These are phyloP conservation scores for Loxodonta africana DNA, from an alignment of 2,113 vertebrate genomes.

Conservation along the genomic window DNA sequence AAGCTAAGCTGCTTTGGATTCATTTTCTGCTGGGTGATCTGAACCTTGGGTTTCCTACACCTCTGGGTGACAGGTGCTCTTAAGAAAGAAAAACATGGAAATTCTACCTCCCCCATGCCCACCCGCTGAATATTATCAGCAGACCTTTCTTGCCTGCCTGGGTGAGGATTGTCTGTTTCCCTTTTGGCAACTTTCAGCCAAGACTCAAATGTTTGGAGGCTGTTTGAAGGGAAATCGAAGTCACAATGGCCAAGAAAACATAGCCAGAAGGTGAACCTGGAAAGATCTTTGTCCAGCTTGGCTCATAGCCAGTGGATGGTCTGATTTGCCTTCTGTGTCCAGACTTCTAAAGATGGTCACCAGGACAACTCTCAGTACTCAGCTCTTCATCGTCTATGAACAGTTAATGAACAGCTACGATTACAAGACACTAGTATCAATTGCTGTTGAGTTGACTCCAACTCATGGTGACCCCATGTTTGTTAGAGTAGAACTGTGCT, in stretches of 20 bases:
- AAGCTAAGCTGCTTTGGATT: not conserved
- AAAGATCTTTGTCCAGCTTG: not conserved
- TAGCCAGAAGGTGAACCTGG: not conserved
- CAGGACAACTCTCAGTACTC: not conserved
- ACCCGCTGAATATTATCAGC: not conserved
- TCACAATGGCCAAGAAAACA: slow-evolving; percentile 14
- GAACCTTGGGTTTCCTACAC: not conserved
- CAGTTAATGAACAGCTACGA: not conserved
- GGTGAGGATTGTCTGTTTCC: slow-evolving; percentile 35
- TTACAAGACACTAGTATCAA: not conserved
- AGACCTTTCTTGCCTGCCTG: not conserved
- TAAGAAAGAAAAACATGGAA: not conserved
- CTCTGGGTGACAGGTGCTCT: not conserved
- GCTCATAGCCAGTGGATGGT: not conserved
- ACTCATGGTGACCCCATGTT: not conserved
- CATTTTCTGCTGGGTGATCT: not conserved
- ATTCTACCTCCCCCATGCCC: not conserved
- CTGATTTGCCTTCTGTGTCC: not conserved
- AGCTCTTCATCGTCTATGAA: not conserved
- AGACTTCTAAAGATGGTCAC: not conserved
- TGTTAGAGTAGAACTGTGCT: not conserved
- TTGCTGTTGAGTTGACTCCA: not conserved
- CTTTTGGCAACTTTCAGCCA: slow-evolving; percentile 42
- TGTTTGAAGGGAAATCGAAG: slow-evolving; percentile 59
- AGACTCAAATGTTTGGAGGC: not conserved